Evolutionary conservation across 1,140 invertebrate genomes (phyloP), one percentile per base, ranked within the genome.

Genomic region (Sminthurides bifidus): DNA sequence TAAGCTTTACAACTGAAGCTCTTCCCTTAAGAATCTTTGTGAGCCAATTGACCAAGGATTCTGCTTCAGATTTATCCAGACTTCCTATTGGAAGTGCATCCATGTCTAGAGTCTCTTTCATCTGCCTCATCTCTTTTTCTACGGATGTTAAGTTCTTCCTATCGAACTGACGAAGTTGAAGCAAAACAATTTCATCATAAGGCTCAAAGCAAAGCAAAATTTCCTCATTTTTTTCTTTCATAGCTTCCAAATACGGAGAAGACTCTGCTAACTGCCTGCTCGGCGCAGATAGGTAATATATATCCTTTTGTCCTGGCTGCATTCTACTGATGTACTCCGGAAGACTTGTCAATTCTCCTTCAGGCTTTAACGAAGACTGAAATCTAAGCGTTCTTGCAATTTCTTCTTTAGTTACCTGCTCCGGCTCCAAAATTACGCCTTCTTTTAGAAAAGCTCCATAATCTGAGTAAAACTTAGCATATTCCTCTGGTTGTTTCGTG

Each of bases 131-230:
- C 70, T 95, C 91, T 69, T 92, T 94, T 72, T 98, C 93, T 5
- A 95, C 87, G 1, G 92, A 94, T 0, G 83, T 81, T 0, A 98
- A 73, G 50, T 78, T 76, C 65, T 84, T 82, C 45, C 79, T 78
- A 56, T 85, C 82, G 69, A 88, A 97, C 67, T 89, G 80, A 60
- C 79, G 78, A 21, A 98, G 71, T 65, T 95, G 87, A 76, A 96
- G 82, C 1, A 97, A 72, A 10, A 97, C 90, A 23, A 96, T 72
- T 72, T 98, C 94, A 73, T 98, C 94, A 65, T 96, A 93, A 1
- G 85, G 82, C 66, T 97, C 92, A 66, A 92, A 96, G 67, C 91
- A 90, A 70, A 95, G 96, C 2, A 98, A 69, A 1, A 98, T 92
- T 75, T 97, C 91, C 3, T 87, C 77, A 57, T 93, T 82, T 59